Evolutionary conservation across 1,140 invertebrate species (phyloP).

Genomic region (Arion vulgaris): DNA sequence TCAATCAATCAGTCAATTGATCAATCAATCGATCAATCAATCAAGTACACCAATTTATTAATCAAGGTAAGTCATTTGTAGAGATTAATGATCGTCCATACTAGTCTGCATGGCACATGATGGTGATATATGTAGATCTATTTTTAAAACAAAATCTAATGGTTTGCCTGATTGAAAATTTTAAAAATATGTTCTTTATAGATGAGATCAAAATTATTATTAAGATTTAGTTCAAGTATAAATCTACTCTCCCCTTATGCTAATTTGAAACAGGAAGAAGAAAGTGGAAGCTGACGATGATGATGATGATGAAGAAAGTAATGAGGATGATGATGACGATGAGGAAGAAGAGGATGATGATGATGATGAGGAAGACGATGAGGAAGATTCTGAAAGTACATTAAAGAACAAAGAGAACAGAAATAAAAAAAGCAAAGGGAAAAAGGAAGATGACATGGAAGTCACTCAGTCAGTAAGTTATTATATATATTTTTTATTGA

Average conservation of each 20-base stretch:
- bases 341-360: background rate
- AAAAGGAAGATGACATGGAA: constrained; percentile 9
- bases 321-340: background rate
- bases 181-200: too few relatives aligned
- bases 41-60: too few relatives aligned
- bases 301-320: background rate
- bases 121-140: too few relatives aligned
- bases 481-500: background rate
- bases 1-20: too few relatives aligned
- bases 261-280: background rate
- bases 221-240: too few relatives aligned
- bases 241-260: background rate
- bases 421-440: constrained; percentile 8
- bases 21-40: too few relatives aligned
- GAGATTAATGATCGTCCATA: too few relatives aligned
- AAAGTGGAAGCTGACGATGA: background rate
- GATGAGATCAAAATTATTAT: too few relatives aligned
- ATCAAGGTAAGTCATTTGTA: too few relatives aligned
- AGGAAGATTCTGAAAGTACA: background rate
- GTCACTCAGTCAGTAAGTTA: background rate
- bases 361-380: background rate
- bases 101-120: too few relatives aligned
- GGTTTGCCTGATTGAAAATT: too few relatives aligned
- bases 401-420: background rate
- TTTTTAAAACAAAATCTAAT: too few relatives aligned